Base-by-base conservation (phyloP, 2,888 invertebrate species). In the Zootermopsis nevadensis region DNA sequence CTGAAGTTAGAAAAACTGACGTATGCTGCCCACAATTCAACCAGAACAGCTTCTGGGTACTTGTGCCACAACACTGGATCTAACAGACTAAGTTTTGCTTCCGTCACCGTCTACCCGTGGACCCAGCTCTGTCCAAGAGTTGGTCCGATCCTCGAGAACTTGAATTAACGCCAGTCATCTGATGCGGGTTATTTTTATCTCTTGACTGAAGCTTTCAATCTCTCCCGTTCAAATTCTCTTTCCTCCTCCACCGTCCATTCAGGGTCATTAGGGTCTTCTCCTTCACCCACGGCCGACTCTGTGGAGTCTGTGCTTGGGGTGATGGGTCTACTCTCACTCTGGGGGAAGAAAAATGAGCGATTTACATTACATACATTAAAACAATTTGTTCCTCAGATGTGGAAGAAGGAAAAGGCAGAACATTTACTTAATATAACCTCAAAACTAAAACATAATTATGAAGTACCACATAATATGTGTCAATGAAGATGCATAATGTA, bases 241-340 rank as follows among this genome's bases (percentile, higher is more conserved):
- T 87, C 86, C 89, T 89, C 86, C 88, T 88, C 88, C 80, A 89
- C 92, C 31, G 93, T 93, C 97, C 97, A 97, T 88, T 96, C 96
- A 10, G 94, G 94, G 90, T 96, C 96, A 88, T 96, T 95, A 38
- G 96, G 96, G 89, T 96, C 96, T 88, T 96, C 96, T 85, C 89
- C 88, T 85, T 95, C 95, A 85, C 92, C 93, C 81, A 92, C 91
- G 81, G 92, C 93, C 35, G 93, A 93, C 86, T 90, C 90, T 33
- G 90, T 90, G 67, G 90, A 89, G 86, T 90, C 90, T 84, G 90
- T 90, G 90, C 89, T 88, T 30, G 89, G 90, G 82, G 90, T 89
- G 86, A 91, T 91, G 84, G 89, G 84, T 81, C 91, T 91, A 82
- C 91, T 90, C 67, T 80, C 82, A 72, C 55, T 55, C 84, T 84